Conservation (phyloP, 2,888 invertebrate species). For the Hoplodrina blanda region DNA sequence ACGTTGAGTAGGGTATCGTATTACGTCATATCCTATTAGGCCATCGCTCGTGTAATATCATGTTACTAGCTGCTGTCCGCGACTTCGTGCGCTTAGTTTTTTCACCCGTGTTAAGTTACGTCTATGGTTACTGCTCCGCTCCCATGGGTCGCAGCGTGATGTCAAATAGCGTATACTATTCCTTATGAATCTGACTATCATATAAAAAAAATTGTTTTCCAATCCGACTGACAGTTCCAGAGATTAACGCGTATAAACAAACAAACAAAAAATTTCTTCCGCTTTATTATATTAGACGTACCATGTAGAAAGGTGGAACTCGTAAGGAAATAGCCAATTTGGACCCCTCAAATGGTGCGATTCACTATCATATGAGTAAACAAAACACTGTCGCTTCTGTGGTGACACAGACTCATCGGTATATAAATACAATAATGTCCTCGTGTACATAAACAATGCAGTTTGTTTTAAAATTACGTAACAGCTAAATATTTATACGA, state of each 20-base stretch:
- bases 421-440: slow-evolving; percentile 22
- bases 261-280: too few species aligned
- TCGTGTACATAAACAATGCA: slow-evolving; percentile 7
- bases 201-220: too few species aligned
- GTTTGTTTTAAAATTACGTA: slow-evolving; percentile 12
- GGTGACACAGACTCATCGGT: slow-evolving; percentile 10
- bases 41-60: slow-evolving; percentile 30
- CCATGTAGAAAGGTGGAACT: neutral
- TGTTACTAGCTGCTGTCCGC: neutral
- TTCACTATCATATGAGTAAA: slow-evolving; percentile 16
- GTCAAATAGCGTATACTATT: too few species aligned
- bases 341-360: neutral
- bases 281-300: too few species aligned
- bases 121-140: too few species aligned
- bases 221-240: too few species aligned
- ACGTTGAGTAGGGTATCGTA: slow-evolving; percentile 8
- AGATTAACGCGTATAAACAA: too few species aligned
- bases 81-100: too few species aligned
- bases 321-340: neutral
- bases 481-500: slow-evolving; percentile 3
- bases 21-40: slow-evolving; percentile 35
- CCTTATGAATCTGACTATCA: too few species aligned
- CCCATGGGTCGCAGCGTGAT: too few species aligned
- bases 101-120: too few species aligned
- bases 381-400: slow-evolving; percentile 12